Evolutionary conservation across 2,888 invertebrate species (phyloP).

Genomic region (Rutpela maculata): DNA sequence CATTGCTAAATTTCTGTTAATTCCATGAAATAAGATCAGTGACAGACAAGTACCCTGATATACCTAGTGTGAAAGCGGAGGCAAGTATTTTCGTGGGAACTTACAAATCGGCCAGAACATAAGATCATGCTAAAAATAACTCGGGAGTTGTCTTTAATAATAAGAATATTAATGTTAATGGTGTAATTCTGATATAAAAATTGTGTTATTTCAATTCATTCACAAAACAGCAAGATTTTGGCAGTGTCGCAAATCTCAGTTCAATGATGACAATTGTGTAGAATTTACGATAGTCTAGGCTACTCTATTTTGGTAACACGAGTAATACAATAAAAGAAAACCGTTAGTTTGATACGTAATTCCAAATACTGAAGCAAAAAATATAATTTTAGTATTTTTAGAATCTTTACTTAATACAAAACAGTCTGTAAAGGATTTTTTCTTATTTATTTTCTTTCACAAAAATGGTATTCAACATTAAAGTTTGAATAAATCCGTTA

Average conservation of each 20-base stretch:
- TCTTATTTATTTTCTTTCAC: too few relatives aligned
- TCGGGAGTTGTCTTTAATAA: background rate
- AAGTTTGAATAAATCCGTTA: too few relatives aligned
- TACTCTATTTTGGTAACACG: background rate
- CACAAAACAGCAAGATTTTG: background rate
- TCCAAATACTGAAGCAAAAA: too few relatives aligned
- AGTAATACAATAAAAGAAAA: background rate
- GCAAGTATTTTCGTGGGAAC: slow-evolving; percentile 53
- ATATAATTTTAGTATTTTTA: too few relatives aligned
- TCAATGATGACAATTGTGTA: background rate
- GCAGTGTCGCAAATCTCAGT: background rate
- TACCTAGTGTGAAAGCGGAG: slow-evolving; percentile 25
- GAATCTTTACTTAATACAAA: too few relatives aligned
- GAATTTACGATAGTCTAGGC: background rate
- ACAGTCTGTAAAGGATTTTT: too few relatives aligned
- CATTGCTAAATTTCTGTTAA: slow-evolving; percentile 34
- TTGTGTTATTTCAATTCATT: background rate
- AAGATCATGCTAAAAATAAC: background rate
- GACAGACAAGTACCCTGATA: slow-evolving; percentile 27
- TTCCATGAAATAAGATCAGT: slow-evolving; percentile 42
- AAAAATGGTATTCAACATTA: too few relatives aligned
- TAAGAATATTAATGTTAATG: background rate
- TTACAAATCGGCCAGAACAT: slow-evolving; percentile 26
- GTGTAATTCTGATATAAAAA: background rate
- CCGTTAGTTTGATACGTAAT: background rate